Conservation (phyloP, 2,797 vertebrate genomes). For the Silurus aristotelis region DNA sequence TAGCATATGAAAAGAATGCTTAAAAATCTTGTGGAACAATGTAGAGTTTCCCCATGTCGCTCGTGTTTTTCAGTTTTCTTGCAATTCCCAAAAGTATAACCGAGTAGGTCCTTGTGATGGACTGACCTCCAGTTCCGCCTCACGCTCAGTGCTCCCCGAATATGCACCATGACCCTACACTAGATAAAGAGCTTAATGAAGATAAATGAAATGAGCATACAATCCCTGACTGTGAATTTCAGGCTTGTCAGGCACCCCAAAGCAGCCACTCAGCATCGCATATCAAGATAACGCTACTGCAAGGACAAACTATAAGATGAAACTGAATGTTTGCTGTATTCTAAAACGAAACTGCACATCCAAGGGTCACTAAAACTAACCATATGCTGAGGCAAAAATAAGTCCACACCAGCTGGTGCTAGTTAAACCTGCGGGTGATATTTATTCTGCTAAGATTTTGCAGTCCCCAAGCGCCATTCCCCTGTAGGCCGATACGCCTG, state of each 20-base stretch:
- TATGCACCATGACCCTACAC: neutral
- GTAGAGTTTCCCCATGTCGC: too few relatives aligned
- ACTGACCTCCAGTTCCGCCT: neutral
- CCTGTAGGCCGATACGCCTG: conserved; percentile 6
- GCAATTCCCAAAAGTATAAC: neutral
- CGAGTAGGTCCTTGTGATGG: neutral
- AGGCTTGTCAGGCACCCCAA: neutral
- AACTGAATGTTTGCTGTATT: neutral
- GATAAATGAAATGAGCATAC: conserved; percentile 11
- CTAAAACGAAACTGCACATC: neutral
- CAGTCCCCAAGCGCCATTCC: conserved; percentile 12
- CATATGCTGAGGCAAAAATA: conserved; percentile 1
- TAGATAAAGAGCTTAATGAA: neutral
- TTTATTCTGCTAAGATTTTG: conserved; percentile 21
- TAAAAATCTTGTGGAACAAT: neutral
- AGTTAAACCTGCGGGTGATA: conserved; percentile 16
- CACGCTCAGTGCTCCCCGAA: neutral
- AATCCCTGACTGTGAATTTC: neutral
- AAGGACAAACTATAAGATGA: conserved; percentile 11
- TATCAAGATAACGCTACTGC: neutral
- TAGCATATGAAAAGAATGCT: neutral
- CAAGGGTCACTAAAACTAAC: neutral
- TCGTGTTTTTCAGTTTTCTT: neutral
- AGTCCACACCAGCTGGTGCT: conserved; percentile 13
- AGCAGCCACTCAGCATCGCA: neutral